A percentile compares a stretch with the other conserved stretches of the same genome.
phyloP scores from a whole-genome alignment of 2,888 invertebrate genomes.

The Eupithecia tripunctaria region DNA sequence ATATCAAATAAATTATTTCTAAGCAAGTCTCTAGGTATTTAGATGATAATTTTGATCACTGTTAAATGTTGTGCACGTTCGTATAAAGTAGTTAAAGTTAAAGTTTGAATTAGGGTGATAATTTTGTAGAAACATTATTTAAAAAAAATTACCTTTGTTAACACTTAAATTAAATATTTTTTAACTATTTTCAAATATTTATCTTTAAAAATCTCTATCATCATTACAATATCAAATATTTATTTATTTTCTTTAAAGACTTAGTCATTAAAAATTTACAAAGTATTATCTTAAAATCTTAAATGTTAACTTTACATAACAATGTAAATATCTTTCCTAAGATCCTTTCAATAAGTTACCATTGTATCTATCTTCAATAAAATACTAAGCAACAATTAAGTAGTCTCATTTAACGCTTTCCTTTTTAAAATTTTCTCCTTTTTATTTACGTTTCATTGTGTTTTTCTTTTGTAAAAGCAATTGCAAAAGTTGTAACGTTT shows the following conservation, averaged over 20 bases:
- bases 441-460: conserved; percentile 38
- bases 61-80: conserved; percentile 84
- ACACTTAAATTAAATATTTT: conserved; percentile 36
- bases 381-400: conserved; percentile 57
- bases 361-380: conserved; percentile 81
- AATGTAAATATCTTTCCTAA: conserved; percentile 78
- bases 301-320: conserved; percentile 67
- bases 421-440: conserved; percentile 24
- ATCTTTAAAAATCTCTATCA: conserved; percentile 30
- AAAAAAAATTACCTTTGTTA: conserved; percentile 39
- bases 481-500: conserved; percentile 33
- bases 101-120: conserved; percentile 76
- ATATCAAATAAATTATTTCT: conserved; percentile 51
- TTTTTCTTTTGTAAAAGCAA: conserved; percentile 38
- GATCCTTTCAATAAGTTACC: conserved; percentile 78
- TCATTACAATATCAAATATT: conserved; percentile 31
- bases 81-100: conserved; percentile 69
- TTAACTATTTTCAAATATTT: conserved; percentile 22
- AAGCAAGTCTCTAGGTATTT: conserved; percentile 70
- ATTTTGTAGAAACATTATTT: conserved; percentile 64
- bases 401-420: conserved; percentile 41
- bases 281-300: conserved; percentile 69
- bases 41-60: conserved; percentile 81
- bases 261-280: conserved; percentile 53
- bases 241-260: conserved; percentile 37